phyloP scores from a whole-genome alignment of 2,113 vertebrate genomes.

The Trichechus manatus region DNA sequence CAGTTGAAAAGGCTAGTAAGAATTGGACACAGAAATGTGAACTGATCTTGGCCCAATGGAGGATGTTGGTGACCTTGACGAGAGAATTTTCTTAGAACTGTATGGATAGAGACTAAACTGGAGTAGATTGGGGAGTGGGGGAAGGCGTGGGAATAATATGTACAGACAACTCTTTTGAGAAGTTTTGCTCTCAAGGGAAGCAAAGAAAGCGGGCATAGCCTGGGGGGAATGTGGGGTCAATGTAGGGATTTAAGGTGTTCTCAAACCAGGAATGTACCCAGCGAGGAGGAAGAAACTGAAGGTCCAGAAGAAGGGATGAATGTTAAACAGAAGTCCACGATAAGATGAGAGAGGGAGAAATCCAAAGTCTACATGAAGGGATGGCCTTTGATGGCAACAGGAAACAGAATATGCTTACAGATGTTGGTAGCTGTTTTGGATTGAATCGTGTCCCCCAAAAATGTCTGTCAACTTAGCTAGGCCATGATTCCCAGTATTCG shows the following conservation, averaged over 20 bases:
- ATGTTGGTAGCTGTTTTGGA: no score
- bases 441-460: no score
- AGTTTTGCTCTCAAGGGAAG: not conserved
- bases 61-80: not conserved
- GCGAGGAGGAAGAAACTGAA: not conserved
- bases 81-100: constrained; percentile 18
- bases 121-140: not conserved
- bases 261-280: not conserved
- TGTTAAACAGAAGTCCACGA: not conserved
- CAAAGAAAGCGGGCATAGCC: not conserved
- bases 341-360: not conserved
- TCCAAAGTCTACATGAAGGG: not conserved
- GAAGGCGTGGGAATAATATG: not conserved
- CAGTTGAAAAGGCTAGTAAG: not conserved
- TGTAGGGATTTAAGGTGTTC: not conserved
- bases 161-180: not conserved
- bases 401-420: not conserved
- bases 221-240: not conserved
- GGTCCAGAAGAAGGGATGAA: not conserved
- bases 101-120: not conserved
- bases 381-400: not conserved
- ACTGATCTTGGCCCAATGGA: not conserved
- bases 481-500: no score
- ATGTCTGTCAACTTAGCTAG: no score
- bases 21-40: not conserved